A percentile compares a stretch with the other conserved stretches of the same genome.
These are phyloP conservation scores for Diarsia mendica DNA, from an alignment of 2,888 invertebrate genomes.

Conservation along the genomic window DNA sequence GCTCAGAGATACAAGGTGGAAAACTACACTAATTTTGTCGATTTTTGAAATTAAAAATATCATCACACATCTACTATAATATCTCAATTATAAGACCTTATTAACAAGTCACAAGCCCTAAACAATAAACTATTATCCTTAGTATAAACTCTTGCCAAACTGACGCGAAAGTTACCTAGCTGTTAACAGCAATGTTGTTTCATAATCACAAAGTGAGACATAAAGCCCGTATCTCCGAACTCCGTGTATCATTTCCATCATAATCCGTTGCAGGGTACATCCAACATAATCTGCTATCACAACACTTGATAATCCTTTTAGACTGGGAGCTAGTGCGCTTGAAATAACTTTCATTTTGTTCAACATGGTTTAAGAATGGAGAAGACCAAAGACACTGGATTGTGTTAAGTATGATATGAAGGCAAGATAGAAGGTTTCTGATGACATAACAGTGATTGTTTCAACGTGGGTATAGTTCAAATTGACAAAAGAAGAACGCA, in stretches of 20 bases:
- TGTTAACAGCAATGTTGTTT: conserved; percentile 11
- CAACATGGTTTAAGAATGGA: too few relatives aligned
- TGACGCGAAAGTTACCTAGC: not conserved
- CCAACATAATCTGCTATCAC: conserved; percentile 36
- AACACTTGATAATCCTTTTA: conserved; percentile 38
- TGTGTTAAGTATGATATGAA: too few relatives aligned
- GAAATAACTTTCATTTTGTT: not conserved
- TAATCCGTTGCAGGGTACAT: conserved; percentile 45
- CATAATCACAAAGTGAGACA: conserved; percentile 24
- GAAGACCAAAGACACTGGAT: too few relatives aligned
- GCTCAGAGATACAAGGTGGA: too few relatives aligned
- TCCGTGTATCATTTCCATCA: conserved; percentile 47
- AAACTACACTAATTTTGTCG: too few relatives aligned
- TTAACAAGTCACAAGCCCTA: not conserved
- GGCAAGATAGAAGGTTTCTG: too few relatives aligned
- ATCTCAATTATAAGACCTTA: not conserved
- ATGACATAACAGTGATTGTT: not conserved
- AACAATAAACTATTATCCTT: not conserved
- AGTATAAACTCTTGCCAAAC: not conserved
- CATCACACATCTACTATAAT: too few relatives aligned
- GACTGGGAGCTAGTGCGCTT: conserved; percentile 7
- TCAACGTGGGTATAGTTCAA: not conserved
- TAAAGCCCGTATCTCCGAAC: conserved; percentile 23
- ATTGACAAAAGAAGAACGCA: not conserved
- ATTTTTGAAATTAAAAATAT: too few relatives aligned